These are phyloP conservation scores for Rosalia funebris DNA, from an alignment of 2,888 invertebrate genomes.

Conservation along the genomic window DNA sequence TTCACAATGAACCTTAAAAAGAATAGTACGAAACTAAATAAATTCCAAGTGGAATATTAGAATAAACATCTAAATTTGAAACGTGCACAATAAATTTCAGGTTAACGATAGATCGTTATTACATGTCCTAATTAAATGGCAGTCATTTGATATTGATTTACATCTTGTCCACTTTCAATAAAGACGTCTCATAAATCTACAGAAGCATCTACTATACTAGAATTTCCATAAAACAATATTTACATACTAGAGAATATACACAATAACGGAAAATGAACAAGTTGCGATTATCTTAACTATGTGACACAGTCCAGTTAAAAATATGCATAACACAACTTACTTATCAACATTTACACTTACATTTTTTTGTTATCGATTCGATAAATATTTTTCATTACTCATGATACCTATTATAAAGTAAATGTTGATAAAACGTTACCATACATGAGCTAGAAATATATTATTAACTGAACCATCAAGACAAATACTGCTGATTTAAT, in stretches of 20 bases:
- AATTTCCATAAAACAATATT: constrained; percentile 25
- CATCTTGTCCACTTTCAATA: constrained; percentile 4
- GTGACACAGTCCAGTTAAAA: constrained; percentile 15
- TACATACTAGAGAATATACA: constrained; percentile 37
- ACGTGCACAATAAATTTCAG: constrained; percentile 36
- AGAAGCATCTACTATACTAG: constrained; percentile 3
- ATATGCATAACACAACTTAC: background rate
- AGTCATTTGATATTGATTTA: constrained; percentile 2
- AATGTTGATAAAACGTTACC: background rate
- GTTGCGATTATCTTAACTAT: constrained; percentile 21
- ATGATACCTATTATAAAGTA: background rate
- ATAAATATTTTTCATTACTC: background rate
- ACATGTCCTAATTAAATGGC: constrained; percentile 15
- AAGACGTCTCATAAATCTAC: constrained; percentile 4
- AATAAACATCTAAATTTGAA: constrained; percentile 34
- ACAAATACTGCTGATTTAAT: constrained; percentile 31
- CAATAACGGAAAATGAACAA: constrained; percentile 28
- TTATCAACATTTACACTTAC: background rate
- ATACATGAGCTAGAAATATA: background rate
- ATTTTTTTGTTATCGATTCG: constrained; percentile 2
- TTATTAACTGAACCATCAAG: constrained; percentile 16
- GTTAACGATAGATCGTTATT: constrained; percentile 41
- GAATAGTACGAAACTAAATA: constrained; percentile 30
- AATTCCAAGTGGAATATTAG: constrained; percentile 30
- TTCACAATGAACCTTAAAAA: constrained; percentile 11